Conservation (phyloP, 2,797 vertebrate species). For the Melanogrammus aeglefinus region DNA sequence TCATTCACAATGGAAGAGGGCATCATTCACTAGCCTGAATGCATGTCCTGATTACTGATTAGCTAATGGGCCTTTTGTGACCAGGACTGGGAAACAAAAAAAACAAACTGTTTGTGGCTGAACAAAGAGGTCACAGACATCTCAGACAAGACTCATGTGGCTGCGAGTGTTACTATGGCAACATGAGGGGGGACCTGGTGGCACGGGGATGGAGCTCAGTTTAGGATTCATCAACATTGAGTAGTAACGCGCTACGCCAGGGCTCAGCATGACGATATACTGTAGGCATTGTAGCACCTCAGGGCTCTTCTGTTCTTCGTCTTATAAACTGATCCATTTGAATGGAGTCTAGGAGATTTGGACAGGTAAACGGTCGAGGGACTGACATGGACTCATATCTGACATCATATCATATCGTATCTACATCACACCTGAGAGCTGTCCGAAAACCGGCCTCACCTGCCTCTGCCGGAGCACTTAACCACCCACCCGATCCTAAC, state of each 20-base stretch:
- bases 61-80: conserved; percentile 13
- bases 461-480: background rate
- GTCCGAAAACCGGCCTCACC: too few relatives aligned
- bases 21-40: conserved; percentile 32
- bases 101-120: background rate
- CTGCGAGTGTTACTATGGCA: background rate
- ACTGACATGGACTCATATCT: too few relatives aligned
- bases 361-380: too few relatives aligned
- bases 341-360: too few relatives aligned
- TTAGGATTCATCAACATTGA: background rate
- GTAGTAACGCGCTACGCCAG: too few relatives aligned
- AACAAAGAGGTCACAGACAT: background rate
- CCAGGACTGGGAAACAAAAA: background rate
- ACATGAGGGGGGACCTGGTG: background rate
- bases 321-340: too few relatives aligned
- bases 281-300: too few relatives aligned
- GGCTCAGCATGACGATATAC: background rate
- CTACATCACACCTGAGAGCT: too few relatives aligned
- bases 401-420: background rate
- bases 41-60: conserved; percentile 41
- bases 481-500: background rate
- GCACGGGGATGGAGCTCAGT: background rate
- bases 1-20: conserved; percentile 13
- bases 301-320: too few relatives aligned
- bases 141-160: background rate